phyloP scores from a whole-genome alignment of 1,140 invertebrate genomes.

The Bombus consobrinus region DNA sequence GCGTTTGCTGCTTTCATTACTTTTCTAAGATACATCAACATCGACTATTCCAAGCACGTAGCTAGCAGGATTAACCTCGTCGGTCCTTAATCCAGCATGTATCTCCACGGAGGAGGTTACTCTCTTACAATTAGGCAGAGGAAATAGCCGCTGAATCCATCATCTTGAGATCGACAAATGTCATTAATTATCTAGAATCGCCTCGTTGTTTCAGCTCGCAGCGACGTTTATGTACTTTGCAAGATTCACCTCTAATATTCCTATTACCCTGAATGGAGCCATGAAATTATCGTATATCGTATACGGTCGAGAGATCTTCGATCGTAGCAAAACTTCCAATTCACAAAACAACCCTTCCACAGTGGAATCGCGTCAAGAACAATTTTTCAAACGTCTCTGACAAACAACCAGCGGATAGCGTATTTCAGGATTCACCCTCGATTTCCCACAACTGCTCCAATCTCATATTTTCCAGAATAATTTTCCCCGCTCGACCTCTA shows the following conservation, averaged over 20 bases:
- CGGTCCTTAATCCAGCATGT: constrained; percentile 21
- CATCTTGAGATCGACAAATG: constrained; percentile 1
- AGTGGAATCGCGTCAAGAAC: background rate
- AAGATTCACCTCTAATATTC: background rate
- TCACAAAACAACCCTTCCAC: constrained; percentile 18
- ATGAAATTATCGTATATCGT: background rate
- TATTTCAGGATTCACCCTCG: constrained; percentile 37
- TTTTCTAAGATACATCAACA: constrained; percentile 16
- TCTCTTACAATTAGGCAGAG: constrained; percentile 12
- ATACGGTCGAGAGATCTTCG: too few relatives aligned
- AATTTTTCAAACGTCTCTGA: constrained; percentile 23
- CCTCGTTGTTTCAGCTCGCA: background rate
- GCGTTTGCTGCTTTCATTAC: background rate
- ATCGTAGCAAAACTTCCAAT: constrained; percentile 4
- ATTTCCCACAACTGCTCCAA: constrained; percentile 13
- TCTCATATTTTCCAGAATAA: constrained; percentile 43
- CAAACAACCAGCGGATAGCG: constrained; percentile 23
- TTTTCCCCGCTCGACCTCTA: background rate
- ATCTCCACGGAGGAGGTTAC: background rate
- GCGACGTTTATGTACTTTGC: background rate
- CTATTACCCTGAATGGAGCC: background rate
- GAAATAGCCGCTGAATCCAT: constrained; percentile 19
- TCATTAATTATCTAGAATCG: background rate
- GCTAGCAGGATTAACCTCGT: constrained; percentile 26
- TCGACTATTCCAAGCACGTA: constrained; percentile 17